phyloP scores from a whole-genome alignment of 1,140 invertebrate species.

The Brachionus plicatilis region DNA sequence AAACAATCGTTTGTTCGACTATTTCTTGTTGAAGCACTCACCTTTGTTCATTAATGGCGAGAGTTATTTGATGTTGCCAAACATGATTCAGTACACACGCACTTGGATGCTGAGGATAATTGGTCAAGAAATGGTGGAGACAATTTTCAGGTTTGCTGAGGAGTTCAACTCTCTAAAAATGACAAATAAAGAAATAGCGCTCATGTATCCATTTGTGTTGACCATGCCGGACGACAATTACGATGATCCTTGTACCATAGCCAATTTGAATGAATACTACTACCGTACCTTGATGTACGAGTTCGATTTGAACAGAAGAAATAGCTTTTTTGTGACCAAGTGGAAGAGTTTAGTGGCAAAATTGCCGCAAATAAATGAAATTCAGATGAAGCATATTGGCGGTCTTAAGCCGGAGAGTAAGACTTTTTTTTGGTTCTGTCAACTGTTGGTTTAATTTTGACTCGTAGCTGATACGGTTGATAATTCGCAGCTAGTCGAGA shows the following conservation, averaged over 20 bases:
- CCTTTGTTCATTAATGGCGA: constrained; percentile 4
- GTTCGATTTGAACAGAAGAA: neutral
- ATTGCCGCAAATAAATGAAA: neutral
- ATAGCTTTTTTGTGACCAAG: neutral
- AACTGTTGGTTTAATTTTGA: neutral
- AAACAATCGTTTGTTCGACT: constrained; percentile 37
- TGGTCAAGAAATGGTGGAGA: neutral
- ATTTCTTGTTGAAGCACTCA: constrained; percentile 21
- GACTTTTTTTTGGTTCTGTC: neutral
- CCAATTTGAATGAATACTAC: constrained; percentile 17
- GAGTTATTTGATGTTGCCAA: constrained; percentile 23
- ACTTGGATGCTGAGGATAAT: constrained; percentile 29
- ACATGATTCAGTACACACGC: neutral
- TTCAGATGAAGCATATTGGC: neutral
- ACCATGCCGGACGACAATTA: neutral
- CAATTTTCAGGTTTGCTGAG: constrained; percentile 13
- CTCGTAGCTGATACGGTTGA: neutral
- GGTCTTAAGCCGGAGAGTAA: neutral
- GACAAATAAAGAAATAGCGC: constrained; percentile 28
- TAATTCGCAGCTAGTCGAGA: neutral
- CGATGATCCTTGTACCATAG: neutral
- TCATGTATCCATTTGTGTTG: neutral
- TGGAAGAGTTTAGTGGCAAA: neutral
- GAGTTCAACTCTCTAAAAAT: constrained; percentile 23
- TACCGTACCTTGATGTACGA: neutral